phyloP scores from a whole-genome alignment of 1,140 invertebrate species.

The Bombus huntii region DNA sequence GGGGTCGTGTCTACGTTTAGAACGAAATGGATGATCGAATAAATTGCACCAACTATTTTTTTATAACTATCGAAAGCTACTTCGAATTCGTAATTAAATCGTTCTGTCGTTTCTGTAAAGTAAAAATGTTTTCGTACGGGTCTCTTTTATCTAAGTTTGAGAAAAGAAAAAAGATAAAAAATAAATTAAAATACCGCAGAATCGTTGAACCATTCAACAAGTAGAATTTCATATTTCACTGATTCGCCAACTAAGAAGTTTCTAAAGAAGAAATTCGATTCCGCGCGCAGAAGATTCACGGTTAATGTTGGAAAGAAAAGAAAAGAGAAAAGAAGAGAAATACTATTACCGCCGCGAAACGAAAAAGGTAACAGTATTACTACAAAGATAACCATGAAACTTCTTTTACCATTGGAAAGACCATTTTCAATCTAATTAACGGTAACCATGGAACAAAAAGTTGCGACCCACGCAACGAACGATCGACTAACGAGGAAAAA shows the following conservation, averaged over 20 bases:
- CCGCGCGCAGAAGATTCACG: background rate
- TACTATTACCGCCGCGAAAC: background rate
- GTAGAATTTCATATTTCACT: too few species aligned
- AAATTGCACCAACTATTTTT: background rate
- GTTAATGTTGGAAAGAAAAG: background rate
- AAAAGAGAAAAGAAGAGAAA: background rate
- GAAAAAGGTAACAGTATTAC: background rate
- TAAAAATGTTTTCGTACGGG: too few species aligned
- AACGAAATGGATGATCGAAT: too few species aligned
- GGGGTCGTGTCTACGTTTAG: too few species aligned
- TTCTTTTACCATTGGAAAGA: background rate
- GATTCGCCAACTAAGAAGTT: too few species aligned
- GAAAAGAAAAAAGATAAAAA: too few species aligned
- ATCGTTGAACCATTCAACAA: too few species aligned
- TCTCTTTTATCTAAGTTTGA: too few species aligned
- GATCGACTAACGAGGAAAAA: slow-evolving; percentile 1
- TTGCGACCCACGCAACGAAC: background rate
- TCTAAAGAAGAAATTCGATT: background rate
- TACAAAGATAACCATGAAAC: background rate
- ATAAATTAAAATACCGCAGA: too few species aligned
- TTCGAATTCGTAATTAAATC: too few species aligned
- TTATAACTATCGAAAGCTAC: too few species aligned
- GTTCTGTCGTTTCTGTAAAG: too few species aligned
- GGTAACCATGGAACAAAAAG: background rate
- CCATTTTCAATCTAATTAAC: background rate